These are phyloP conservation scores for Lepidochitona cinerea DNA, from an alignment of 2,888 invertebrate species.

Conservation along the genomic window DNA sequence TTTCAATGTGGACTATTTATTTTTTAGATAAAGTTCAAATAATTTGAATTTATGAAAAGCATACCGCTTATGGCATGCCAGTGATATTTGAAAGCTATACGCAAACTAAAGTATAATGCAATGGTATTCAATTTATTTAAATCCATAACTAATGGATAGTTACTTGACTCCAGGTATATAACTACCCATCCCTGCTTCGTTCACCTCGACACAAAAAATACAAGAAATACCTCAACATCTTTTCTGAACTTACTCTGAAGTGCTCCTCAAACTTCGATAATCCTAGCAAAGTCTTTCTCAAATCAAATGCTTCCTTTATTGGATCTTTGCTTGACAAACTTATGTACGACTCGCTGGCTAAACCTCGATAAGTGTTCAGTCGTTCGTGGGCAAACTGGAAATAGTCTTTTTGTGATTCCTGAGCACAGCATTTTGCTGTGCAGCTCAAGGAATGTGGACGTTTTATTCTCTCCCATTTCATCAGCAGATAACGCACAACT, in stretches of 20 bases:
- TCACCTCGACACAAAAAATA: too few relatives aligned
- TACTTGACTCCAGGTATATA: too few relatives aligned
- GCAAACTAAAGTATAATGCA: too few relatives aligned
- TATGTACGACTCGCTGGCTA: constrained; percentile 39
- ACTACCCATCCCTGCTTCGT: too few relatives aligned
- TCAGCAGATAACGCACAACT: background rate
- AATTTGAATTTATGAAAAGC: too few relatives aligned
- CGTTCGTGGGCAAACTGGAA: constrained; percentile 15
- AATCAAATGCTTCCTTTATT: constrained; percentile 32
- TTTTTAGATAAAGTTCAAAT: too few relatives aligned
- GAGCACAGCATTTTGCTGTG: background rate
- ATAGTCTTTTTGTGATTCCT: background rate
- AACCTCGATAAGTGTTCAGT: constrained; percentile 33
- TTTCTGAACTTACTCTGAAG: constrained; percentile 36
- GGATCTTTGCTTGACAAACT: constrained; percentile 36
- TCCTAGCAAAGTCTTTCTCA: constrained; percentile 30
- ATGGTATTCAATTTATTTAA: too few relatives aligned
- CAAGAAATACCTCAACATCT: too few relatives aligned
- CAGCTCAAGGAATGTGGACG: background rate
- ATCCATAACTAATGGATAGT: too few relatives aligned
- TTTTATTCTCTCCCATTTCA: background rate
- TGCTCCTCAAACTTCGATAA: constrained; percentile 39
- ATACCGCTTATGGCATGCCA: too few relatives aligned
- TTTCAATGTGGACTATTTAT: too few relatives aligned
- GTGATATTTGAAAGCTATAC: too few relatives aligned